phyloP scores from a whole-genome alignment of 2,888 invertebrate species.

The Harmothoe impar region DNA sequence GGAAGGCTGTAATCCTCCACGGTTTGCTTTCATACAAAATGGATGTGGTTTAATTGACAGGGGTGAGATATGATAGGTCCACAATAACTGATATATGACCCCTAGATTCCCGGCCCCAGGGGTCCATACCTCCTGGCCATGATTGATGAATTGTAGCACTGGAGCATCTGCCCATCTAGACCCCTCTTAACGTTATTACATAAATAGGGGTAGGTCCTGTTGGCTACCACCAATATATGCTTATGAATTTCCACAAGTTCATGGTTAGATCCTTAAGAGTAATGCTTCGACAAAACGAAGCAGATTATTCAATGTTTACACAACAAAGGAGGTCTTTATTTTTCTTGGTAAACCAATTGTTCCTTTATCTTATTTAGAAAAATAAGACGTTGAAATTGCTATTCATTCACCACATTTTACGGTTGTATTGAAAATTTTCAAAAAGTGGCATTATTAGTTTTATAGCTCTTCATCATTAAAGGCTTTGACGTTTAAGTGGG shows the following conservation, averaged over 20 bases:
- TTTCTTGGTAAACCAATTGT: too few species aligned
- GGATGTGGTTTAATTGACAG: constrained; percentile 30
- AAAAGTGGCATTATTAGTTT: background rate
- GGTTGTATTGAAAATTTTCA: background rate
- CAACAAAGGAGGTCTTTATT: too few species aligned
- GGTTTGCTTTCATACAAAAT: constrained; percentile 17
- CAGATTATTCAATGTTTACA: too few species aligned
- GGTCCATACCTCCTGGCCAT: background rate
- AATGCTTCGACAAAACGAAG: too few species aligned
- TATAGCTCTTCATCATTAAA: constrained; percentile 5
- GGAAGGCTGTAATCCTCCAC: background rate
- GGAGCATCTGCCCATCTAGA: background rate
- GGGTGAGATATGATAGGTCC: background rate
- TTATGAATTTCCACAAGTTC: too few species aligned
- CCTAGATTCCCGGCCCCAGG: background rate
- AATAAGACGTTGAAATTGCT: background rate
- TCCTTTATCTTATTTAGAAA: too few species aligned
- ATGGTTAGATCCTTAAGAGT: too few species aligned
- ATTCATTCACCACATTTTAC: background rate
- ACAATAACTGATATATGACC: constrained; percentile 39
- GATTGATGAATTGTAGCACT: background rate
- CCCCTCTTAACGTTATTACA: too few species aligned
- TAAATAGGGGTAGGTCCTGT: too few species aligned
- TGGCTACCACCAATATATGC: too few species aligned
- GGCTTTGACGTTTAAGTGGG: constrained; percentile 24